These are phyloP conservation scores for Sternotherus odoratus DNA, from an alignment of 2,797 vertebrate genomes.

Conservation along the genomic window DNA sequence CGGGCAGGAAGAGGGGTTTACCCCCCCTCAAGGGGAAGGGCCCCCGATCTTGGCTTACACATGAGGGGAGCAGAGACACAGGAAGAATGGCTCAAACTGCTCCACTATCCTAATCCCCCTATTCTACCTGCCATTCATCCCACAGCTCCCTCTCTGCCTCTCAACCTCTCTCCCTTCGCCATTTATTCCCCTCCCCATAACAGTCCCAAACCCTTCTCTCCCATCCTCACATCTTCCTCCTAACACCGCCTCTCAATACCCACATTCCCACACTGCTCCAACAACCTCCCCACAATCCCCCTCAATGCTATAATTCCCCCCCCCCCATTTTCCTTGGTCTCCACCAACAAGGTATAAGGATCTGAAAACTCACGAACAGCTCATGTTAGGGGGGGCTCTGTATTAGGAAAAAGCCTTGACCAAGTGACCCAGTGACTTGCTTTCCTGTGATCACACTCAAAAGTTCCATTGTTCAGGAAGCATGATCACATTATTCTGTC, in stretches of 20 bases:
- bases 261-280: not conserved
- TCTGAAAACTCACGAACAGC: not conserved
- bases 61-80: not conserved
- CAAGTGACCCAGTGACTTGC: not conserved
- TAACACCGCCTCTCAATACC: not conserved
- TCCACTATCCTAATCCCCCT: not conserved
- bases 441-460: not conserved
- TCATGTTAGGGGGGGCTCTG: not conserved
- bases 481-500: not conserved
- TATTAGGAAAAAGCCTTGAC: fast-evolving
- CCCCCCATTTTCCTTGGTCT: not conserved
- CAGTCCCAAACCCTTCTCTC: not conserved
- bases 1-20: not conserved
- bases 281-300: not conserved
- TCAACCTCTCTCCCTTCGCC: not conserved
- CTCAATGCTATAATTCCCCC: not conserved
- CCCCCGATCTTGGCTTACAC: not conserved
- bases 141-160: not conserved
- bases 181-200: not conserved
- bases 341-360: not conserved
- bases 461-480: not conserved
- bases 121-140: not conserved
- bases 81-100: not conserved
- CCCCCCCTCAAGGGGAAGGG: not conserved
- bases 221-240: not conserved